Evolutionary conservation across 2,113 vertebrate species (phyloP).

Genomic region (Mixornis gularis): DNA sequence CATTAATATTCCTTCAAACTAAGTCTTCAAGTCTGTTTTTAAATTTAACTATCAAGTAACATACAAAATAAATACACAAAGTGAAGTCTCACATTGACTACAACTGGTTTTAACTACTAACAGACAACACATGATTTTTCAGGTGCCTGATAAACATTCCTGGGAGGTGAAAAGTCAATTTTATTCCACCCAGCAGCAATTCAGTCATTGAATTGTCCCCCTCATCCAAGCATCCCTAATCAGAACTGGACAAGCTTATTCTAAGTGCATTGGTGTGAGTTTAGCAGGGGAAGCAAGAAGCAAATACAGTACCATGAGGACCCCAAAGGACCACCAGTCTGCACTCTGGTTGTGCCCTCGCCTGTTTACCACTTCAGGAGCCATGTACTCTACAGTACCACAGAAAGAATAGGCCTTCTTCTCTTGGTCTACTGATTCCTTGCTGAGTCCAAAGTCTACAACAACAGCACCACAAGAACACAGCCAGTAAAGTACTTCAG

Average conservation of each 20-base stretch:
- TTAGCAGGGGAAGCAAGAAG: slow-evolving; percentile 13
- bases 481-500: slow-evolving; percentile 31
- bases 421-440: slow-evolving; percentile 97
- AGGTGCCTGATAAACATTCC: background rate
- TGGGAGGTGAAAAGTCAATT: background rate
- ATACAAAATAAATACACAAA: background rate
- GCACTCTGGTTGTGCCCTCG: slow-evolving; percentile 98
- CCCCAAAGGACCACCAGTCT: slow-evolving; percentile 98
- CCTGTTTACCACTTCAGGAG: slow-evolving; percentile 97
- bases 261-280: background rate
- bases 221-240: background rate
- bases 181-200: background rate
- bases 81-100: background rate
- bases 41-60: background rate
- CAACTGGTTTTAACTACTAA: background rate
- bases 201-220: background rate
- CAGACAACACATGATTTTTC: fast-evolving
- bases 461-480: slow-evolving; percentile 63
- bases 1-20: background rate
- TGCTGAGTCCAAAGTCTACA: slow-evolving; percentile 97
- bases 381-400: slow-evolving; percentile 99
- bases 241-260: background rate
- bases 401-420: slow-evolving; percentile 99
- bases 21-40: background rate
- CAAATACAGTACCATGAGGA: slow-evolving; percentile 87